Percentiles rank a stretch among this genome's conserved stretches.
These are phyloP conservation scores for Mystacides longicornis DNA, from an alignment of 2,888 invertebrate species.

Conservation along the genomic window DNA sequence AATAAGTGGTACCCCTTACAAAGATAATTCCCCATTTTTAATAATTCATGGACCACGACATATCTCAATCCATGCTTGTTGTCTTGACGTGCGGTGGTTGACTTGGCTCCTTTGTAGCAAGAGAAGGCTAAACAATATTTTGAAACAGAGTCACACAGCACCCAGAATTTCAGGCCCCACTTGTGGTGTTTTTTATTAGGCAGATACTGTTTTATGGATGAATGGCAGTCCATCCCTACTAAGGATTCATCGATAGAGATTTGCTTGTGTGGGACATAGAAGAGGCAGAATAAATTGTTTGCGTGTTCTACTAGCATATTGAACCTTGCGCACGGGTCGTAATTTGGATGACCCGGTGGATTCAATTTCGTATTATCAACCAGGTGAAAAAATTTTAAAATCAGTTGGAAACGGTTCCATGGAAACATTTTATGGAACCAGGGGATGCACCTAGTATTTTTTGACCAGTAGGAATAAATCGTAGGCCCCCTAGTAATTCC, in stretches of 20 bases:
- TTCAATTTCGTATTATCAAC: too few species aligned
- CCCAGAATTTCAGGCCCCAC: slow-evolving; percentile 28
- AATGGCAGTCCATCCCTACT: slow-evolving; percentile 27
- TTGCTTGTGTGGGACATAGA: too few species aligned
- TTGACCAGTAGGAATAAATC: slow-evolving; percentile 25
- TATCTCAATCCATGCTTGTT: slow-evolving; percentile 26
- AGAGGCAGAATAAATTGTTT: too few species aligned
- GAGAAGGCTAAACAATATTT: slow-evolving; percentile 29
- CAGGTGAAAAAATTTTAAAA: too few species aligned
- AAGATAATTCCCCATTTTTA: slow-evolving; percentile 27
- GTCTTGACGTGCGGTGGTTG: slow-evolving; percentile 23
- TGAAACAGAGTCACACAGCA: slow-evolving; percentile 27
- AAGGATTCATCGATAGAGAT: slow-evolving; percentile 28
- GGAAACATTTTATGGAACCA: too few species aligned
- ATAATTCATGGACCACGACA: slow-evolving; percentile 26
- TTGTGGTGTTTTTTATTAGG: slow-evolving; percentile 28
- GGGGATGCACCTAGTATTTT: slow-evolving; percentile 24
- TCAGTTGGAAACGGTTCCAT: too few species aligned
- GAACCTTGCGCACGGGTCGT: too few species aligned
- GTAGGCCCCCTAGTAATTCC: slow-evolving; percentile 24
- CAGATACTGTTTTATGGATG: slow-evolving; percentile 26
- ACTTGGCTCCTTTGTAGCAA: slow-evolving; percentile 26
- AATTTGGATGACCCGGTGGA: too few species aligned
- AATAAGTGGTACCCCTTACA: slow-evolving; percentile 28
- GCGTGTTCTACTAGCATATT: too few species aligned